Conservation (phyloP, 2,113 vertebrate genomes). For the Chlorocebus sabaeus region DNA sequence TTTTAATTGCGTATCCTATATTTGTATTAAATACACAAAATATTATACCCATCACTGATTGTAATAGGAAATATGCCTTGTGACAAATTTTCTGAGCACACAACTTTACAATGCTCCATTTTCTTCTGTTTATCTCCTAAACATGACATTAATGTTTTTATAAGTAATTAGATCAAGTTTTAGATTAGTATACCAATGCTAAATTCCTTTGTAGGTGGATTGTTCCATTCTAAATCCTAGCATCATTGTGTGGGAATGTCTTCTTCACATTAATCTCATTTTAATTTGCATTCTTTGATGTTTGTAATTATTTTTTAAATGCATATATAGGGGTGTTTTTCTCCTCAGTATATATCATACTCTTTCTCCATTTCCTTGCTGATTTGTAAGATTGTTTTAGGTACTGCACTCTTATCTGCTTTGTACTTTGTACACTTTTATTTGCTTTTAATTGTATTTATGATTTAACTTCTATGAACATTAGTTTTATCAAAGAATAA, state of each 20-base stretch:
- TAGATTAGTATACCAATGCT: neutral
- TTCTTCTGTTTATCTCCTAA: neutral
- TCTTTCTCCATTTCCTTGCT: neutral
- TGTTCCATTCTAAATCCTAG: neutral
- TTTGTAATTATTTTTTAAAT: neutral
- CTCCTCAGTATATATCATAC: neutral
- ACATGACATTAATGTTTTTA: neutral
- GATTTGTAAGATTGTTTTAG: neutral
- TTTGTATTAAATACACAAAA: neutral
- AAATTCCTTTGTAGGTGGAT: neutral
- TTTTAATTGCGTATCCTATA: neutral
- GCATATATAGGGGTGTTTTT: neutral
- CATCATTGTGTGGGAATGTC: neutral
- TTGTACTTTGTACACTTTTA: neutral
- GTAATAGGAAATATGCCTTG: neutral
- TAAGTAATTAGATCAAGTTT: neutral
- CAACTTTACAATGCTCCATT: neutral
- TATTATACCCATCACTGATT: neutral
- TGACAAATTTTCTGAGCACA: neutral
- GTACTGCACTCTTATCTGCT: neutral
- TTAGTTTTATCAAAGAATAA: no score
- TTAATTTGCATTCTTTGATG: neutral
- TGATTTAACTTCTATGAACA: no score
- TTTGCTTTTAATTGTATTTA: neutral
- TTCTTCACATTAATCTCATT: neutral